Percentiles rank a stretch among this genome's conserved stretches.
These are phyloP conservation scores for Lampropteryx suffumata DNA, from an alignment of 2,888 invertebrate species.

Conservation along the genomic window DNA sequence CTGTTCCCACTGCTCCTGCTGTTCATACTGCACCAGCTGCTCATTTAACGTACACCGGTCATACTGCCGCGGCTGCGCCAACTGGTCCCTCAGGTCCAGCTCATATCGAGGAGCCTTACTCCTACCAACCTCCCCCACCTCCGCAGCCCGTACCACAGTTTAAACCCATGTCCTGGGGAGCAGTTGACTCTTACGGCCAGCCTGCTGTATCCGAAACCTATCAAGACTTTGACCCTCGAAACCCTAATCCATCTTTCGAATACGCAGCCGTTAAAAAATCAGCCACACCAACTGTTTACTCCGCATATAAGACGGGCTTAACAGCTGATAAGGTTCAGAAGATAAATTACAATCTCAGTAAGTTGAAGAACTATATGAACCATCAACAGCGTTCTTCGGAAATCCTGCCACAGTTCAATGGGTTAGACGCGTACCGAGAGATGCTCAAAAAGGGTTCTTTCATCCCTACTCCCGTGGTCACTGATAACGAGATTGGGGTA, in stretches of 20 bases:
- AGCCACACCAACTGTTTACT: conserved; percentile 32
- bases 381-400: conserved; percentile 67
- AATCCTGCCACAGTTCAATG: conserved; percentile 54
- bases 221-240: conserved; percentile 58
- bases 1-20: conserved; percentile 1
- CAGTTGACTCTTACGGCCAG: conserved; percentile 73
- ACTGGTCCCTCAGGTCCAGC: conserved; percentile 40
- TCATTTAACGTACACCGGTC: background rate
- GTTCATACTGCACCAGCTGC: conserved; percentile 31
- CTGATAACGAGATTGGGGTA: conserved; percentile 72
- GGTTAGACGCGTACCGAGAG: conserved; percentile 51
- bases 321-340: conserved; percentile 71
- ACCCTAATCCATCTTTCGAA: conserved; percentile 55
- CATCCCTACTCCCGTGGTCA: conserved; percentile 66
- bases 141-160: conserved; percentile 57
- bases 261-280: conserved; percentile 61
- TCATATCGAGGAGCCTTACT: conserved; percentile 32
- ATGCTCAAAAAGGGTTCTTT: conserved; percentile 60
- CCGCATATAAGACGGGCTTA: conserved; percentile 49
- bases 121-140: conserved; percentile 64
- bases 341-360: conserved; percentile 66
- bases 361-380: conserved; percentile 58
- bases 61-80: conserved; percentile 18
- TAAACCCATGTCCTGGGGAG: conserved; percentile 68
- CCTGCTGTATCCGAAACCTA: conserved; percentile 65